Evolutionary conservation across 2,888 invertebrate species (phyloP).

Genomic region (Leptinotarsa peninsularis): DNA sequence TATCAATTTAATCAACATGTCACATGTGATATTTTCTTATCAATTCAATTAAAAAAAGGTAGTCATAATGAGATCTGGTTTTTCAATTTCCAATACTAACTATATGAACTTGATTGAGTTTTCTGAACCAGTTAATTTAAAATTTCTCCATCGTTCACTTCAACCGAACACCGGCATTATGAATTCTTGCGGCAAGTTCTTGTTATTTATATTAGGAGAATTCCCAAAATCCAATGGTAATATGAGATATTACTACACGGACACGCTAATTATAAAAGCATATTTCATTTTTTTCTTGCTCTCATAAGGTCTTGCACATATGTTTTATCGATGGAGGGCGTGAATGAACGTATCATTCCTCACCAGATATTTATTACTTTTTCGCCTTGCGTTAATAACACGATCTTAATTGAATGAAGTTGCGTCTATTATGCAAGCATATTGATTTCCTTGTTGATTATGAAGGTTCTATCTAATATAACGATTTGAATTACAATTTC

Average conservation of each 20-base stretch:
- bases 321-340: constrained; percentile 28
- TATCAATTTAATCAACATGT: too few relatives aligned
- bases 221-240: constrained; percentile 25
- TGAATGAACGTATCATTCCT: constrained; percentile 19
- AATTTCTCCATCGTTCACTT: neutral
- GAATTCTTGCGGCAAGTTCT: constrained; percentile 13
- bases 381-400: neutral
- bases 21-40: too few relatives aligned
- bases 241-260: constrained; percentile 21
- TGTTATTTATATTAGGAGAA: constrained; percentile 7
- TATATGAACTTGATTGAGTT: neutral
- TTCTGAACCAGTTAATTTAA: neutral
- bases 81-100: too few relatives aligned
- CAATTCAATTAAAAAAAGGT: too few relatives aligned
- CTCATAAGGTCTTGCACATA: constrained; percentile 26
- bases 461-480: neutral
- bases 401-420: neutral
- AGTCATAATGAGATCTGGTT: too few relatives aligned
- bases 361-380: constrained; percentile 4
- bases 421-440: neutral
- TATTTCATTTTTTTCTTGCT: constrained; percentile 24
- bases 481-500: too few relatives aligned
- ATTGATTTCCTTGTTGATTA: neutral
- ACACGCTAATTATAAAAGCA: constrained; percentile 26
- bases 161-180: neutral